Evolutionary conservation across 2,113 vertebrate genomes (phyloP), one percentile per base, ranked within the genome.

Genomic region (Tapirus terrestris): DNA sequence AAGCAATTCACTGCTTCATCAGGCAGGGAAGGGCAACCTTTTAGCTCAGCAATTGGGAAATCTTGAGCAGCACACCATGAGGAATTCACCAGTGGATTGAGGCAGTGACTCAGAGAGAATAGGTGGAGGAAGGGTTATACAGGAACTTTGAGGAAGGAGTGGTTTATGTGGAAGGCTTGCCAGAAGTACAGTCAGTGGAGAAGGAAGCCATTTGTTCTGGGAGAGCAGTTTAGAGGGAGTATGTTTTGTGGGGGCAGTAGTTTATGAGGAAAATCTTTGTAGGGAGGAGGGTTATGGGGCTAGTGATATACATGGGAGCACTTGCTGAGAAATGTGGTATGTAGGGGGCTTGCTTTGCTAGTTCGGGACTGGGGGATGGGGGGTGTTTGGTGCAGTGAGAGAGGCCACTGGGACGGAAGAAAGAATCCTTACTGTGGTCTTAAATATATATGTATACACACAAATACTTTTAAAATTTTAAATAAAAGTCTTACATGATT

Each of bases 191-290:
- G 53, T 81, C 51, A 36, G 70, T 11, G 36, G 53, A 31, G 17
- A 94, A 51, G 43, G 79, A 94, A 96, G 61, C 8, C 75, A 23
- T 97, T 95, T 87, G 95, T 96, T 97, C 92, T 1, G 3, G 68
- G n/a, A 92, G 17, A 86, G 58, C 43, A 97, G 63, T 98, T 94
- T 82, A 84, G 56, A 75, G 20, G 13, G 27, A n/a, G 43, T 48
- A 60, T 58, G 25, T 84, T 88, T 90, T 75, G 3, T 29, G 72
- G 80, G 82, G 79, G 48, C 23, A 14, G 14, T 82, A 45, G 45
- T 81, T 85, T 70, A 63, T 79, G 83, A 86, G 51, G 51, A 53
- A 53, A 53, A 18, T 11, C 31, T 79, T 91, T 58, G 61, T 33
- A 23, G 56, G 25, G 33, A 90, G 13, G 51, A 53, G 12, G 51